Conservation (phyloP, 2,113 vertebrate species). For the Asarcornis scutulata region DNA sequence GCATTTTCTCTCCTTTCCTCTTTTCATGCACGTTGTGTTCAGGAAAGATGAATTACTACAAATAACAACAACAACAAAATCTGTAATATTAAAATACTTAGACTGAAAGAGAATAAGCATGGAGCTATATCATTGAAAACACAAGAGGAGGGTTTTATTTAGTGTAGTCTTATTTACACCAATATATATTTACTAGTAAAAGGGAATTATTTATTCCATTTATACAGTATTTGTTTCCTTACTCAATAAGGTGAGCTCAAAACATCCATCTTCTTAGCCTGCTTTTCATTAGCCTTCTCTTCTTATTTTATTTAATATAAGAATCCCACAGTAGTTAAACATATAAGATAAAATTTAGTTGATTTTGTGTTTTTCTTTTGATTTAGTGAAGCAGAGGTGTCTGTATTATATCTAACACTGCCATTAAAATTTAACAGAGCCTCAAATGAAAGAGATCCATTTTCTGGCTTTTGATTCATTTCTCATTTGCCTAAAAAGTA, state of each 20-base stretch:
- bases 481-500: conserved; percentile 57
- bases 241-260: not conserved
- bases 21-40: not conserved
- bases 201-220: not conserved
- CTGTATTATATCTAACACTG: conserved; percentile 5
- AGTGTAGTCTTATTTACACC: not conserved
- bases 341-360: not conserved
- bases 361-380: not conserved
- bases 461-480: conserved; percentile 51
- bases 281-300: not conserved
- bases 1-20: not conserved
- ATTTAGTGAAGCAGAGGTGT: not conserved
- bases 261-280: not conserved
- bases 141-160: not conserved
- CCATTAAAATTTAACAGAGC: conserved; percentile 54
- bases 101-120: not conserved
- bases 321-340: not conserved
- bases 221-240: not conserved
- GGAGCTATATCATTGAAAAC: not conserved
- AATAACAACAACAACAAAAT: not conserved
- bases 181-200: not conserved
- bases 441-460: conserved; percentile 12
- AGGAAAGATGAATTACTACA: not conserved
- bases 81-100: not conserved
- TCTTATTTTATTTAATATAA: not conserved